Conservation (phyloP, 2,797 vertebrate species). For the Masticophis lateralis region DNA sequence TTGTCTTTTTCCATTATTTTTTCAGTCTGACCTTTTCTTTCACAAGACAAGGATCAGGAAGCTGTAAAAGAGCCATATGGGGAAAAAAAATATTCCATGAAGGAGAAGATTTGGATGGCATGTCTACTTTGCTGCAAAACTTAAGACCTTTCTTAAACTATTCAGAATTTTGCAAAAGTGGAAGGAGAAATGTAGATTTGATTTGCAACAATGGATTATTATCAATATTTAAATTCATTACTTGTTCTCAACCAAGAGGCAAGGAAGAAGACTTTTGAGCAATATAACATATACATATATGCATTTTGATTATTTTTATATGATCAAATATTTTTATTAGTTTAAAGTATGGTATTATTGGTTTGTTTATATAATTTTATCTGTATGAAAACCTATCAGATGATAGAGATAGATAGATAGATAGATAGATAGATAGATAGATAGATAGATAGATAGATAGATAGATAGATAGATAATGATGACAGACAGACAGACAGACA, state of each 20-base stretch:
- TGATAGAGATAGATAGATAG: not conserved
- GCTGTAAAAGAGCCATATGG: not conserved
- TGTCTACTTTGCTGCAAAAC: not conserved
- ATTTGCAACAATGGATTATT: not conserved
- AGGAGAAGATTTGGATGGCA: not conserved
- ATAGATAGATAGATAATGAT: too few relatives aligned
- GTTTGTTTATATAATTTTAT: not conserved
- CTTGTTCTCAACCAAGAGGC: not conserved
- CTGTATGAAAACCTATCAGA: not conserved
- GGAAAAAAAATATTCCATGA: not conserved
- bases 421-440: not conserved
- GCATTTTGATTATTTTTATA: not conserved
- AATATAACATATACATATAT: not conserved
- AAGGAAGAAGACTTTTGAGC: not conserved
- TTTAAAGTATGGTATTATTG: not conserved
- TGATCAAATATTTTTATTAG: not conserved
- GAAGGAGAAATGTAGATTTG: not conserved
- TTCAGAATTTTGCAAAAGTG: not conserved
- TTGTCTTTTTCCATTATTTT: not conserved
- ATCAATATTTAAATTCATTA: not conserved
- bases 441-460: not conserved
- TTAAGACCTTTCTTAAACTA: not conserved
- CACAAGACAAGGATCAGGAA: not conserved
- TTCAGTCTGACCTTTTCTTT: not conserved
- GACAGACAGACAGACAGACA: not conserved